Evolutionary conservation across 1,140 invertebrate genomes (phyloP).

Genomic region (Phthorimaea operculella): DNA sequence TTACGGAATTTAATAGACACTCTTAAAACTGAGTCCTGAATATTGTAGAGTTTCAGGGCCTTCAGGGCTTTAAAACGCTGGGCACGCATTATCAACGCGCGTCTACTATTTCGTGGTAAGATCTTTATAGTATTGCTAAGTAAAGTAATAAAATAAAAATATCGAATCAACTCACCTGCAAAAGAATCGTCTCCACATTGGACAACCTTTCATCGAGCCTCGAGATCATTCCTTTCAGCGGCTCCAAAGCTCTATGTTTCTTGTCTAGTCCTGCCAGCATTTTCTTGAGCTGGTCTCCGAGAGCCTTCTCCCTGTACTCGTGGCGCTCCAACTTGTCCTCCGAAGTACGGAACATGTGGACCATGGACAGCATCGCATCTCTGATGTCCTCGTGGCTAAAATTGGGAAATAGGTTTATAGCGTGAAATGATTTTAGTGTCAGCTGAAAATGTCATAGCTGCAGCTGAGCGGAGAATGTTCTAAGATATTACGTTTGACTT

Average conservation of each 20-base stretch:
- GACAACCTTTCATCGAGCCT: conserved; percentile 76
- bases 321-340: conserved; percentile 88
- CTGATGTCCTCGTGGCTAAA: conserved; percentile 83
- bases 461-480: no score
- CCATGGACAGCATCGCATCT: conserved; percentile 82
- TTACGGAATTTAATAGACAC: no score
- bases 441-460: no score
- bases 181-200: conserved; percentile 75
- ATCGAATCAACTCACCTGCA: conserved; percentile 56
- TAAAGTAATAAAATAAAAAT: no score
- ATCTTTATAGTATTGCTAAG: no score
- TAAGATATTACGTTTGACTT: no score
- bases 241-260: conserved; percentile 75
- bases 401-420: neutral
- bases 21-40: no score
- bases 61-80: no score
- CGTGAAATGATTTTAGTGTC: no score
- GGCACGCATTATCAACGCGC: no score
- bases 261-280: conserved; percentile 77
- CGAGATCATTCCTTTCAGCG: conserved; percentile 72
- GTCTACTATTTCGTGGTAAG: no score
- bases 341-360: conserved; percentile 81
- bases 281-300: conserved; percentile 83
- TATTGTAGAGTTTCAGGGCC: no score
- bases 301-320: conserved; percentile 80